Evolutionary conservation across 2,797 vertebrate species (phyloP).

Genomic region (Psittacula derbiana): DNA sequence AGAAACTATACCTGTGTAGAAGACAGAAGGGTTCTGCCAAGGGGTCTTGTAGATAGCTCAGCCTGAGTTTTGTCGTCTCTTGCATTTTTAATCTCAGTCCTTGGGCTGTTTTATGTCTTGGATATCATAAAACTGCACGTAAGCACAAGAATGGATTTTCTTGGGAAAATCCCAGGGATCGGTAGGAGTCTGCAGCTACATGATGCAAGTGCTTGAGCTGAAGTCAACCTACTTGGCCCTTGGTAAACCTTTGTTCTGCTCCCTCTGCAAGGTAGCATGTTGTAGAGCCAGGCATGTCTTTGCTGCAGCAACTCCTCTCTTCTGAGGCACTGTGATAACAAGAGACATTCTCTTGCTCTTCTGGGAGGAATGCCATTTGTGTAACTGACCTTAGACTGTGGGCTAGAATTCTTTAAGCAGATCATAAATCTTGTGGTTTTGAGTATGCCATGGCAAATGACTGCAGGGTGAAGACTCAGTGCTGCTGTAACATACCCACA

Average conservation of each 20-base stretch:
- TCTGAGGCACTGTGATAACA: neutral
- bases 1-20: neutral
- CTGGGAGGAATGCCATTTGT: accelerated
- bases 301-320: neutral
- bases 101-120: neutral
- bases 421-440: neutral
- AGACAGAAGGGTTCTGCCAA: neutral
- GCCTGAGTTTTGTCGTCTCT: neutral
- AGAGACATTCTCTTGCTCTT: neutral
- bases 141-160: neutral
- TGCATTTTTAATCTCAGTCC: neutral
- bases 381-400: neutral
- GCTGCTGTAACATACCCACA: neutral
- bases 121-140: neutral
- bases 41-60: neutral
- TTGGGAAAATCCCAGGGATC: neutral
- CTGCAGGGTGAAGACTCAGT: accelerated
- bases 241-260: neutral
- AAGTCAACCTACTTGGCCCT: neutral
- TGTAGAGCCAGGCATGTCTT: neutral
- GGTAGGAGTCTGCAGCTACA: neutral
- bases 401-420: neutral
- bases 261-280: neutral
- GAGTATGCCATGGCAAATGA: neutral
- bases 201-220: neutral